Conservation (phyloP, 2,888 invertebrate species). For the Urechis unicinctus region DNA sequence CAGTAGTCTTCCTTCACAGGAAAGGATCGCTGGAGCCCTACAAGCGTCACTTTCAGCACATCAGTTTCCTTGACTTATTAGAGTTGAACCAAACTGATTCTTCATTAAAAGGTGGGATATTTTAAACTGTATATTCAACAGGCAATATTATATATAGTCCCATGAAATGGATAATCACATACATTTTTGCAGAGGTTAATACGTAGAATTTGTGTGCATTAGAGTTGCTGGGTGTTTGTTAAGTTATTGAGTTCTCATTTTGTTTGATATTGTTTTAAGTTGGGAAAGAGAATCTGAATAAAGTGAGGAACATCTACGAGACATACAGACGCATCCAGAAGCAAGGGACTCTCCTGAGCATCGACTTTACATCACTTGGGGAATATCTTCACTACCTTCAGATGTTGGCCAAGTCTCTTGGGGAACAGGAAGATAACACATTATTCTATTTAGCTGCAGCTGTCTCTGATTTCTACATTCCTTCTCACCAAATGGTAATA, state of each 20-base stretch:
- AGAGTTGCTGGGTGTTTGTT: too few species aligned
- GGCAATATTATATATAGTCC: too few species aligned
- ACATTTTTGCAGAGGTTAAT: too few species aligned
- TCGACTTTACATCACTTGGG: constrained; percentile 65
- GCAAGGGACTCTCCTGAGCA: constrained; percentile 15
- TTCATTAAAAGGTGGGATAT: too few species aligned
- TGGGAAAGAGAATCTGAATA: too few species aligned
- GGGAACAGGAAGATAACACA: constrained; percentile 62
- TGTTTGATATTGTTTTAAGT: too few species aligned
- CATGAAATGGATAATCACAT: too few species aligned
- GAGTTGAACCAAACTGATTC: neutral
- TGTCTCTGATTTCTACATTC: constrained; percentile 97
- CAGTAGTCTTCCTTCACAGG: constrained; percentile 89
- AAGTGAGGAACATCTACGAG: too few species aligned
- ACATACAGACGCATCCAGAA: too few species aligned
- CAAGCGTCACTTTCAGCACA: constrained; percentile 66
- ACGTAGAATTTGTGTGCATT: too few species aligned
- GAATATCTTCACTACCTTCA: constrained; percentile 89
- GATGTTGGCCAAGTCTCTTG: constrained; percentile 66
- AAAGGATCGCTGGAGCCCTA: constrained; percentile 86
- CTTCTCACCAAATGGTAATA: constrained; percentile 42
- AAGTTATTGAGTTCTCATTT: too few species aligned
- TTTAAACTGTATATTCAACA: too few species aligned
- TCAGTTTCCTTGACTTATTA: constrained; percentile 32
- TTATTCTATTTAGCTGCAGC: constrained; percentile 95